These are phyloP conservation scores for Rhinichthys klamathensis DNA, from an alignment of 2,113 vertebrate genomes.

Conservation along the genomic window DNA sequence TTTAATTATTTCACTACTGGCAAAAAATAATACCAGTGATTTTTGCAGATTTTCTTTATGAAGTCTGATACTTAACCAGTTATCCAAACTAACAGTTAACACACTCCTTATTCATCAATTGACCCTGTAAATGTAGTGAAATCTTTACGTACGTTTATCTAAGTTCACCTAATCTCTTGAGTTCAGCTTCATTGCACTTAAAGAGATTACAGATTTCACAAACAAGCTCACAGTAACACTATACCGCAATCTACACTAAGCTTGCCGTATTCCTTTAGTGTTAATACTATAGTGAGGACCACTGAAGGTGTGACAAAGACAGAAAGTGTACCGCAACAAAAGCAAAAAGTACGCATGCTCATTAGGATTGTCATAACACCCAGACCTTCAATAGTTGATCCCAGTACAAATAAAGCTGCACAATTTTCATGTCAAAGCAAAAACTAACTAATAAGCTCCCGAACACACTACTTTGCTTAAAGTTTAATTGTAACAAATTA, in stretches of 20 bases:
- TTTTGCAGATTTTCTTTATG: no score
- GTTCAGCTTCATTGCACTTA: conserved; percentile 13
- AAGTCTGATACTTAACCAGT: neutral
- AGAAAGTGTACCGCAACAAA: neutral
- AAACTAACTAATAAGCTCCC: neutral
- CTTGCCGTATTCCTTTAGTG: neutral
- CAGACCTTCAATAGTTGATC: neutral
- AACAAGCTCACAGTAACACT: conserved; percentile 24
- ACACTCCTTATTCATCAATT: neutral
- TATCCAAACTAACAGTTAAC: neutral
- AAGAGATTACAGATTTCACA: conserved; percentile 34
- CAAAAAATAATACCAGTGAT: neutral
- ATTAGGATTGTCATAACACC: neutral
- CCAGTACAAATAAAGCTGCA: neutral
- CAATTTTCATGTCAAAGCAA: neutral
- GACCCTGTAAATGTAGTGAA: neutral
- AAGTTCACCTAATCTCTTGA: neutral
- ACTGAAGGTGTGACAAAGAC: neutral
- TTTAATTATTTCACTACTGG: neutral
- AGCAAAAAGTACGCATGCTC: neutral
- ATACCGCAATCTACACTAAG: conserved; percentile 13
- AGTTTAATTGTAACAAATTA: neutral
- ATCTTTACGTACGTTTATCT: neutral
- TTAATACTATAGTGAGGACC: neutral
- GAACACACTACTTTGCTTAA: neutral